Evolutionary conservation across 2,113 vertebrate species (phyloP).

Genomic region (Platichthys flesus): DNA sequence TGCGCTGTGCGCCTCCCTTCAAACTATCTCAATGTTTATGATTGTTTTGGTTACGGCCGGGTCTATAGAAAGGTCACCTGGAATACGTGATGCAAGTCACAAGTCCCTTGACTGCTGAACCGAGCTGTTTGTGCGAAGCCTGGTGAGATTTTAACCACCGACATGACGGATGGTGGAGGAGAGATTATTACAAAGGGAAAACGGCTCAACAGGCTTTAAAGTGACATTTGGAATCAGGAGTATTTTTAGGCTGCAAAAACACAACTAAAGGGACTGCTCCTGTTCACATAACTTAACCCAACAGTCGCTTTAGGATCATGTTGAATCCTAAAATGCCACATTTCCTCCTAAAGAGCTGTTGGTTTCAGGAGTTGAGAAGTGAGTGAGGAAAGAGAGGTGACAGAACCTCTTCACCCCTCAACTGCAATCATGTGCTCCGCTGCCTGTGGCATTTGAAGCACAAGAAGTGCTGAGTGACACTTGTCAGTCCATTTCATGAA

Average conservation of each 20-base stretch:
- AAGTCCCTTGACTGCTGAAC: constrained; percentile 39
- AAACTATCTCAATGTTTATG: constrained; percentile 56
- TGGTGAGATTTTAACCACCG: constrained; percentile 43
- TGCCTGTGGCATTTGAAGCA: background rate
- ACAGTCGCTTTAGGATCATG: too few species aligned
- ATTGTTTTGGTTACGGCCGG: constrained; percentile 70
- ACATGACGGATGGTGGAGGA: constrained; percentile 52
- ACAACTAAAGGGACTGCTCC: background rate
- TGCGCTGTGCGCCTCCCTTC: constrained; percentile 22
- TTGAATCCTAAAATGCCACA: too few species aligned
- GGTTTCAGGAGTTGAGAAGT: background rate
- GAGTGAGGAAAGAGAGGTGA: constrained; percentile 34
- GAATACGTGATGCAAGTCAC: constrained; percentile 55
- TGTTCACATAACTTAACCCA: too few species aligned
- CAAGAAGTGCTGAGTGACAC: constrained; percentile 42
- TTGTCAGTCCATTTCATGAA: constrained; percentile 16
- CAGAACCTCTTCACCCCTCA: background rate
- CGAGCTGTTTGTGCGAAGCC: constrained; percentile 35
- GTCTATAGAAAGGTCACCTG: constrained; percentile 58
- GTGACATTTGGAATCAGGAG: constrained; percentile 13
- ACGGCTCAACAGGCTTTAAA: constrained; percentile 57
- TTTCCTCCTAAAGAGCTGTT: too few species aligned
- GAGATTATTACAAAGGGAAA: constrained; percentile 64
- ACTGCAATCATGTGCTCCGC: constrained; percentile 17
- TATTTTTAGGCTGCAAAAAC: constrained; percentile 43